phyloP scores from a whole-genome alignment of 2,113 vertebrate genomes.

The Zonotrichia leucophrys region DNA sequence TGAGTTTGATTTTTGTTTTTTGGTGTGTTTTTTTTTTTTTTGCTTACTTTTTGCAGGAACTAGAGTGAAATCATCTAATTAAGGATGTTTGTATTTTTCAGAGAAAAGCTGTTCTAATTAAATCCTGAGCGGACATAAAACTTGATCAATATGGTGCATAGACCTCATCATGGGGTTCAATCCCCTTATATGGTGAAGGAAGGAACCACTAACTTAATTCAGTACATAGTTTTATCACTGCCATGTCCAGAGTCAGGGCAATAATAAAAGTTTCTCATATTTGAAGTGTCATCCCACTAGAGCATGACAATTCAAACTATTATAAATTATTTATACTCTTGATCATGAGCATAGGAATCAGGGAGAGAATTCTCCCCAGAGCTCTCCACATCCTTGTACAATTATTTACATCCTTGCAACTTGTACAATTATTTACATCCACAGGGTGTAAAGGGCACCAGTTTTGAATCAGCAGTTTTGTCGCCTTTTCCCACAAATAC shows the following conservation, averaged over 20 bases:
- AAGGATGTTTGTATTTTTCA: neutral
- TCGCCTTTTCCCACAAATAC: neutral
- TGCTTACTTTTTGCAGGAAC: neutral
- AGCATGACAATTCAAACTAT: neutral
- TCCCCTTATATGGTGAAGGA: neutral
- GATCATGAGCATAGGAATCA: neutral
- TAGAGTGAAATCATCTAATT: neutral
- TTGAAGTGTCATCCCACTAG: neutral
- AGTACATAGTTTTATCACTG: neutral
- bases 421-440: accelerated
- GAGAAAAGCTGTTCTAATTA: neutral
- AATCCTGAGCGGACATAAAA: neutral
- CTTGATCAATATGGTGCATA: neutral
- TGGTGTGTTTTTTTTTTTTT: neutral
- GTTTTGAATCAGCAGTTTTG: neutral
- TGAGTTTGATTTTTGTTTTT: accelerated
- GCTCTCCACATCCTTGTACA: neutral
- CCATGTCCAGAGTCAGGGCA: neutral
- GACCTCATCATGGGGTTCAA: neutral
- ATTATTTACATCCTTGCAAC: accelerated
- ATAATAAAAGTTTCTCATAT: neutral
- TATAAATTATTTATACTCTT: neutral
- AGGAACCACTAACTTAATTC: neutral
- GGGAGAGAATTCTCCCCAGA: neutral
- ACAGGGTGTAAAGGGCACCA: accelerated